Percentiles rank a stretch among this genome's conserved stretches.
Conservation (phyloP, 2,888 invertebrate species). For the Drosophila dives region DNA sequence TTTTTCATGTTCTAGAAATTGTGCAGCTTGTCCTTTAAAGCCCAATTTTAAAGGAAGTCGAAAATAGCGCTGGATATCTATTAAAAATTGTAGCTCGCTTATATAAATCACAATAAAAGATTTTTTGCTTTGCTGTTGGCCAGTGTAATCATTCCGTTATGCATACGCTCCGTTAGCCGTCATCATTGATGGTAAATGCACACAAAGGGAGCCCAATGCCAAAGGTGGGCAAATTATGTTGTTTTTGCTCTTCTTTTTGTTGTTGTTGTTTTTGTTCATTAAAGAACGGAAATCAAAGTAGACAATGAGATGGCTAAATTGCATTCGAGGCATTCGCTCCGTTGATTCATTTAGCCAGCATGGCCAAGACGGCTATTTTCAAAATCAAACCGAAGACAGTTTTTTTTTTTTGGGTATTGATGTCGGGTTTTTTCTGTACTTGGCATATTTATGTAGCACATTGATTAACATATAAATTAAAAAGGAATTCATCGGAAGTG, state of each 20-base stretch:
- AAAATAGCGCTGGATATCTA: background rate
- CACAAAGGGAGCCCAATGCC: constrained; percentile 2
- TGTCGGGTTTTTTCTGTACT: constrained; percentile 12
- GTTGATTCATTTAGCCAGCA: constrained; percentile 30
- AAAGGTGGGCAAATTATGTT: constrained; percentile 13
- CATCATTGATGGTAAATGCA: constrained; percentile 25
- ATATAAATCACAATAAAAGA: background rate
- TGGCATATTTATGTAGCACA: constrained; percentile 46
- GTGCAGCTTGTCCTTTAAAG: background rate
- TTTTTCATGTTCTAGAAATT: background rate
- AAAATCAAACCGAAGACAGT: constrained; percentile 31
- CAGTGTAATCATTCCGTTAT: constrained; percentile 35
- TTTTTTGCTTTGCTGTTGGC: background rate
- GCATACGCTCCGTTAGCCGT: constrained; percentile 45
- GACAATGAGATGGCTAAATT: constrained; percentile 58
- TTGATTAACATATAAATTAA: constrained; percentile 73
- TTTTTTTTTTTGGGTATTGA: constrained; percentile 11
- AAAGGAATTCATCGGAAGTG: constrained; percentile 57
- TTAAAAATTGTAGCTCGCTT: background rate
- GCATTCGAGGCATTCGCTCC: constrained; percentile 31
- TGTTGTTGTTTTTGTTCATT: constrained; percentile 49
- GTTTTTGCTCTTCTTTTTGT: background rate
- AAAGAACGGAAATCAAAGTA: constrained; percentile 61
- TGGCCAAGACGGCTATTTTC: constrained; percentile 30
- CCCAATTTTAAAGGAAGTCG: background rate